These are phyloP conservation scores for Pollachius pollachius DNA, from an alignment of 2,113 vertebrate genomes.

Conservation along the genomic window DNA sequence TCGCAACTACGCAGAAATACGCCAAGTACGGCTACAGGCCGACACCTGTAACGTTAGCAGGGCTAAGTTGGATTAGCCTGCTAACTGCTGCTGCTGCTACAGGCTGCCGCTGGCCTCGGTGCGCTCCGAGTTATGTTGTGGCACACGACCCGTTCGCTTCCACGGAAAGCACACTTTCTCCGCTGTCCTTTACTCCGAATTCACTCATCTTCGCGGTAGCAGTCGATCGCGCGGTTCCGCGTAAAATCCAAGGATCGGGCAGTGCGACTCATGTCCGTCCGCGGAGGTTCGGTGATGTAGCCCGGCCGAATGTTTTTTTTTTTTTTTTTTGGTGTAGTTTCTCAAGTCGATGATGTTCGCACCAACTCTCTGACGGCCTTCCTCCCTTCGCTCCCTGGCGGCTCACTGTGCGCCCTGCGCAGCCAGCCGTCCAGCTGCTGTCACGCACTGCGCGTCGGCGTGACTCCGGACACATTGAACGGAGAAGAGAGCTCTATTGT, in stretches of 20 bases:
- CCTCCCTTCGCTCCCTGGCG: slow-evolving; percentile 5
- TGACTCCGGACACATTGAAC: slow-evolving; percentile 41
- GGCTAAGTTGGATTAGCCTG: slow-evolving; percentile 21
- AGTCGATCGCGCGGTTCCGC: slow-evolving; percentile 33
- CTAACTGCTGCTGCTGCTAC: slow-evolving; percentile 50
- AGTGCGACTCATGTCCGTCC: slow-evolving; percentile 50
- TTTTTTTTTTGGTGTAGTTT: slow-evolving; percentile 39
- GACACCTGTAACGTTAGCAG: slow-evolving; percentile 14
- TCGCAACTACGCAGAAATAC: slow-evolving; percentile 15
- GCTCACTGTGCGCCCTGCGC: slow-evolving; percentile 36
- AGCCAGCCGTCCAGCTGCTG: slow-evolving; percentile 21
- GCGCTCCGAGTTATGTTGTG: slow-evolving; percentile 58
- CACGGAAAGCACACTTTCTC: slow-evolving; percentile 67
- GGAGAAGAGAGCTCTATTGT: slow-evolving; percentile 1
- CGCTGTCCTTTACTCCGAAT: slow-evolving; percentile 44
- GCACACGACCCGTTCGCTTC: slow-evolving; percentile 65
- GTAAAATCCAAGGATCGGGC: slow-evolving; percentile 22
- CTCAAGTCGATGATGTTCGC: slow-evolving; percentile 61
- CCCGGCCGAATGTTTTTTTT: too few relatives aligned
- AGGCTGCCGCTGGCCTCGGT: slow-evolving; percentile 69
- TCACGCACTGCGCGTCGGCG: slow-evolving; percentile 45
- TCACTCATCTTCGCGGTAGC: slow-evolving; percentile 56
- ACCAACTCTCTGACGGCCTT: slow-evolving; percentile 45
- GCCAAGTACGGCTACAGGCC: slow-evolving; percentile 31
- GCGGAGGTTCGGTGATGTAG: not conserved